Conservation (phyloP, 2,888 invertebrate species). For the Biston betularia region DNA sequence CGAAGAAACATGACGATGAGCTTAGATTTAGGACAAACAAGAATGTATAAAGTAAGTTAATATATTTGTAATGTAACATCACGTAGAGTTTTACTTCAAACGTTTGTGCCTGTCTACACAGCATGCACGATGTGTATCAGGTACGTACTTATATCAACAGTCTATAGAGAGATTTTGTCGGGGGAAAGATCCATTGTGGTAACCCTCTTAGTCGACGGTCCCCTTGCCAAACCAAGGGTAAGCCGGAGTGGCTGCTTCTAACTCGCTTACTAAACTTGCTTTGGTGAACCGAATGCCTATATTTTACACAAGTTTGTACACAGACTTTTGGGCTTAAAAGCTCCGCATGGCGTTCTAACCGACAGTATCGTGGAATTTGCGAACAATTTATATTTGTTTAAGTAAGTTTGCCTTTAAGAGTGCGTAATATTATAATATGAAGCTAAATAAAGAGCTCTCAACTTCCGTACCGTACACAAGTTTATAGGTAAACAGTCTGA, state of each 20-base stretch:
- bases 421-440: constrained; percentile 30
- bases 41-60: neutral
- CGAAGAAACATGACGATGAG: neutral
- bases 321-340: constrained; percentile 32
- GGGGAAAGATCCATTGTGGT: constrained; percentile 79
- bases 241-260: constrained; percentile 63
- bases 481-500: too few relatives aligned
- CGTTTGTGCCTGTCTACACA: constrained; percentile 17
- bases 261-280: constrained; percentile 63
- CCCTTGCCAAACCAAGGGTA: constrained; percentile 70
- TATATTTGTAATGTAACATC: constrained; percentile 1
- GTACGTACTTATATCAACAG: constrained; percentile 44
- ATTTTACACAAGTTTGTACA: constrained; percentile 50
- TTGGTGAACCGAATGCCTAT: constrained; percentile 49
- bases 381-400: constrained; percentile 39
- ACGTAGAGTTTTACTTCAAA: neutral
- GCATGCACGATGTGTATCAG: constrained; percentile 26
- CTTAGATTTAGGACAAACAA: neutral
- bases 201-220: constrained; percentile 75
- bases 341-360: constrained; percentile 20
- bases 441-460: constrained; percentile 31
- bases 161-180: constrained; percentile 67
- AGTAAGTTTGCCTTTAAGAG: constrained; percentile 24
- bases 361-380: constrained; percentile 17
- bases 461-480: too few relatives aligned